Conservation (phyloP, 2,797 vertebrate genomes). For the Gadopsis bispinosus region DNA sequence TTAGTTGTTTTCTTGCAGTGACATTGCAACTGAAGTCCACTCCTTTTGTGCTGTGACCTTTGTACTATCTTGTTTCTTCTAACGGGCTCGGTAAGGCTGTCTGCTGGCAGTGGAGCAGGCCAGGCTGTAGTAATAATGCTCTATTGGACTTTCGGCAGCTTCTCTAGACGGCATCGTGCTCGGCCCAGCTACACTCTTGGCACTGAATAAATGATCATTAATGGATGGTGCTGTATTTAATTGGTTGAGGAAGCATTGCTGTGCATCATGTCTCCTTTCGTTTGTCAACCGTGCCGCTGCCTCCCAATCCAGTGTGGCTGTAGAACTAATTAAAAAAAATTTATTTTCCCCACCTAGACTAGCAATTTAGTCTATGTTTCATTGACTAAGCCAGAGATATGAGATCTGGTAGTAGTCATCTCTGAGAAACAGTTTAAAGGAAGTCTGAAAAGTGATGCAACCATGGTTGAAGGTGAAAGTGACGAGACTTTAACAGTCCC, state of each 20-base stretch:
- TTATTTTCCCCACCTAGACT: constrained; percentile 10
- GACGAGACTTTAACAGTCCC: not conserved
- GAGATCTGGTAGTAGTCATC: constrained; percentile 16
- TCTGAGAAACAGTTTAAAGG: not conserved
- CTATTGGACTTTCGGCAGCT: constrained; percentile 39
- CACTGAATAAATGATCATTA: constrained; percentile 71
- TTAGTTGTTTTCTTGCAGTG: not conserved
- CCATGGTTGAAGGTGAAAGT: not conserved
- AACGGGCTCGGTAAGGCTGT: not conserved
- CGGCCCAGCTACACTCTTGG: constrained; percentile 29
- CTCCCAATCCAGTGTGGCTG: constrained; percentile 45
- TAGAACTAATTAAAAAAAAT: constrained; percentile 62
- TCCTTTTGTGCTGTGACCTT: not conserved
- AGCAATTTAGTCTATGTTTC: constrained; percentile 46
- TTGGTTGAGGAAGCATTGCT: constrained; percentile 68
- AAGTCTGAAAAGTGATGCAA: constrained; percentile 14
- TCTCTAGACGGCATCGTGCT: constrained; percentile 44
- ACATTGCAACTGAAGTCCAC: not conserved
- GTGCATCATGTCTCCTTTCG: constrained; percentile 75
- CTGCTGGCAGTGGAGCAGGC: constrained; percentile 17
- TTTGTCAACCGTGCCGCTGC: constrained; percentile 70
- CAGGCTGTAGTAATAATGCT: constrained; percentile 28
- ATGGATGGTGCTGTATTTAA: constrained; percentile 75
- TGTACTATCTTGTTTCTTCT: not conserved
- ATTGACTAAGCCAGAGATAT: constrained; percentile 53